phyloP scores from a whole-genome alignment of 2,888 invertebrate genomes.

The Meteorus cinctellus region DNA sequence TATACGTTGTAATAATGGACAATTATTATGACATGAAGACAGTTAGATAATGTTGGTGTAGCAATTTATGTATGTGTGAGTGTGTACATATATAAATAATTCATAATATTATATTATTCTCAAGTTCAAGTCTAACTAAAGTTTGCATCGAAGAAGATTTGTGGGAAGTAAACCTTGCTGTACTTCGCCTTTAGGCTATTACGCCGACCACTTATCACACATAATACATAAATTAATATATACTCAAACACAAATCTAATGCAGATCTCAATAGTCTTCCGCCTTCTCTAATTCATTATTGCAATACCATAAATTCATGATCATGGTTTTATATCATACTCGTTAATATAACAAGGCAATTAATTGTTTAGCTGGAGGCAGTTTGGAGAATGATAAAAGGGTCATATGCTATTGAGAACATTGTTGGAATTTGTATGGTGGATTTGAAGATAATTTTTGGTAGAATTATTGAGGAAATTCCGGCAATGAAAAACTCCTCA shows the following conservation, averaged over 20 bases:
- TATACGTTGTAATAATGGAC: slow-evolving; percentile 34
- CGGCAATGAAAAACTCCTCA: too few relatives aligned
- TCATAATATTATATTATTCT: slow-evolving; percentile 6
- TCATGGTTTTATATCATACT: background rate
- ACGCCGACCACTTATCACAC: slow-evolving; percentile 37
- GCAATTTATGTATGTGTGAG: background rate
- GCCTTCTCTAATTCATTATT: slow-evolving; percentile 35
- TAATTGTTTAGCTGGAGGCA: slow-evolving; percentile 26
- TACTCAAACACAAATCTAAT: slow-evolving; percentile 5
- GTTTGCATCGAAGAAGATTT: slow-evolving; percentile 42
- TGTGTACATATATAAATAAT: slow-evolving; percentile 24
- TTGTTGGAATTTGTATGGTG: too few relatives aligned
- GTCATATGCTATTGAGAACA: background rate
- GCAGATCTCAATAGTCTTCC: slow-evolving; percentile 19
- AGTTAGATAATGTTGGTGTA: slow-evolving; percentile 6
- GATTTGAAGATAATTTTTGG: too few relatives aligned
- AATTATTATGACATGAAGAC: slow-evolving; percentile 30
- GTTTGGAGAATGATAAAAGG: background rate
- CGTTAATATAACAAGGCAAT: slow-evolving; percentile 34
- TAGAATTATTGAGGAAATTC: too few relatives aligned
- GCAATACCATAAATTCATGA: slow-evolving; percentile 32
- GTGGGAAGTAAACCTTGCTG: slow-evolving; percentile 56
- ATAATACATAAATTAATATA: slow-evolving; percentile 18
- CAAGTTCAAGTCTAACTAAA: background rate
- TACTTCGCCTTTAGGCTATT: slow-evolving; percentile 52